Conservation (phyloP, 2,797 vertebrate genomes). For the Tolypeutes matacus region DNA sequence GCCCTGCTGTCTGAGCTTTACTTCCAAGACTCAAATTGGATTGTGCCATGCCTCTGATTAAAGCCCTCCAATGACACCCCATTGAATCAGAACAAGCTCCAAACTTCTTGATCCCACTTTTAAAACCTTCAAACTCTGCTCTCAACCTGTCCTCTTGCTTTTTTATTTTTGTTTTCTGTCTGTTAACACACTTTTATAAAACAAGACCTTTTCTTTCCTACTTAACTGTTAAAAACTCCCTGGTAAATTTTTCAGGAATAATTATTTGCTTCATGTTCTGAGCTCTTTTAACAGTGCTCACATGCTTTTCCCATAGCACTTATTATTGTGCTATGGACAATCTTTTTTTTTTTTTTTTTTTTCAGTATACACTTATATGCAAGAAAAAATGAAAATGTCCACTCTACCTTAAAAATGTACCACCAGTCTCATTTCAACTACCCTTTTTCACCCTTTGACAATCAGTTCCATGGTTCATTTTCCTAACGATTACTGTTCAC, state of each 20-base stretch:
- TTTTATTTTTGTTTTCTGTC: rapidly evolving
- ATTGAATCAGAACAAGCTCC: background rate
- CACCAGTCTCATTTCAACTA: background rate
- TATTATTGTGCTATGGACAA: too few species aligned
- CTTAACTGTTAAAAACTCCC: background rate
- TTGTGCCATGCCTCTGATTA: background rate
- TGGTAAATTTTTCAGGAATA: background rate
- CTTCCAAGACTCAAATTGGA: background rate
- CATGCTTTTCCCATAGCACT: background rate
- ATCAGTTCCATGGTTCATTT: constrained; percentile 52
- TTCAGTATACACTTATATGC: background rate
- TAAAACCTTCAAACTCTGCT: background rate
- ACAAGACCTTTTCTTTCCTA: background rate
- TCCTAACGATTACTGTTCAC: constrained; percentile 60
- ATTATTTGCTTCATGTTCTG: background rate
- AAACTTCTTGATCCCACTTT: background rate
- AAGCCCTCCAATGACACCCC: background rate
- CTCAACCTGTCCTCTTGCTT: background rate
- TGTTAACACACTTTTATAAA: background rate
- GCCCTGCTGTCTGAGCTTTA: background rate
- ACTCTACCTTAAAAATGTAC: constrained; percentile 8
- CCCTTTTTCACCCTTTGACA: background rate
- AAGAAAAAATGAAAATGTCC: constrained; percentile 21
- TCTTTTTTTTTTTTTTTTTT: background rate
- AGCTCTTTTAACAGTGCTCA: background rate